Base-by-base conservation (phyloP, 2,888 invertebrate genomes). In the Limnephilus lunatus region DNA sequence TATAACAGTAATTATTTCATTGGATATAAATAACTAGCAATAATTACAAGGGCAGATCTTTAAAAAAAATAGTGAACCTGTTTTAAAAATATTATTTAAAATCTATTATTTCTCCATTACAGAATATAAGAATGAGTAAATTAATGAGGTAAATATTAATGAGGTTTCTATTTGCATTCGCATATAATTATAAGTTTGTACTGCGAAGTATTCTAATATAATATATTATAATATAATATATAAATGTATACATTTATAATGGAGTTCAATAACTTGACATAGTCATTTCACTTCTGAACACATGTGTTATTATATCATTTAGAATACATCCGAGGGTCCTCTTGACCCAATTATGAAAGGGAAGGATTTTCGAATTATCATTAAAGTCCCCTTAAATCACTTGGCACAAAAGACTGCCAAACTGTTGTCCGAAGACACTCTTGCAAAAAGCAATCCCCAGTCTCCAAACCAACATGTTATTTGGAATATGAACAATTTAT, bases 121-220 rank as follows among this genome's bases (percentile, higher is more conserved):
- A 89, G 81, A 89, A 81, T 89, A 89, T 81, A 81, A 89, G n/a
- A 88, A 86, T 32, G 39, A 91, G 82, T 91, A 91, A 83, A 85
- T 48, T 86, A 91, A 90, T 92, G 92, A 92, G 92, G 92, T 92
- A 92, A 92, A 92, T 53, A 90, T 87, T 85, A 85, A 80, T 90
- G 92, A 92, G 92, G 92, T 89, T 92, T 31, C 53, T 85, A 85
- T 91, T 89, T 68, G 85, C 85, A 89, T 80, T 53, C 68, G 39
- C 83, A 68, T 80, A 53, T 68, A 30, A 68, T 80, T 80, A 92
- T 90, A 90, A 85, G 81, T 92, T 92, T 92, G 92, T 92, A 92
- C 92, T 92, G 80, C 90, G 90, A 88, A 88, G 32, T 68, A 88
- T 88, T 32, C 31, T 68, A 53, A 53, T 90, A 90, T 44, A 44